Base-by-base conservation (phyloP, 2,113 vertebrate genomes). In the Engystomops pustulosus region DNA sequence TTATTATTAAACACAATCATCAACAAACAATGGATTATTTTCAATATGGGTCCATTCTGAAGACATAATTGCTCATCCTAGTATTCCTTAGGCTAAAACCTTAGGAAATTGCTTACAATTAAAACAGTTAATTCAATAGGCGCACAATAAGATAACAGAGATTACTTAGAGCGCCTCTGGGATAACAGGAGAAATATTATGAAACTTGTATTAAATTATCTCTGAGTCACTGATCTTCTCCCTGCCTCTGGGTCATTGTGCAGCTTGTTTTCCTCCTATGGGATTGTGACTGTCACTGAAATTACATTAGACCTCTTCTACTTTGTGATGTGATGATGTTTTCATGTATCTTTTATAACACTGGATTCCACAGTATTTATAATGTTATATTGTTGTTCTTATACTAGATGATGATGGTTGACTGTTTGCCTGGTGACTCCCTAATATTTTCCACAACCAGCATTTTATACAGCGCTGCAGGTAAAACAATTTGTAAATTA, bases 141-240 rank as follows among this genome's bases (percentile, higher is more conserved):
- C 60, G 51, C 44, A 18, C 34, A 81, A 51, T 67, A 30, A 68
- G 69, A 77, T 69, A 84, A 53, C 60, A 34, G 67, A 51, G 45
- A 78, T 68, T 60, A 36, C 72, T 78, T 44, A 77, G 45, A 27
- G 60, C 15, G 25, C 82, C 68, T 74, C 60, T 77, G 74, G 74
- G 82, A 78, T 10, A 25, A n/a, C 38, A 32, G 65, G 34, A 55
- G 34, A 47, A 80, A 25, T 60, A 79, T 74, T 60, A 80, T 85
- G 76, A 72, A 49, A 71, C 58, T 85, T 71, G 47, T 79, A 80
- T 79, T 79, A 30, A 79, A 85, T 85, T 65, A 84, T 20, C n/a
- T 9, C 18, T 84, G 72, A 84, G 72, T 84, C 82, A 84, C 45
- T 84, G 82, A 49, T 76, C 72, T 53, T 32, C 11, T 83, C 81